A percentile compares a stretch with the other conserved stretches of the same genome.
These are phyloP conservation scores for Planococcus citri DNA, from an alignment of 1,140 invertebrate species.

Conservation along the genomic window DNA sequence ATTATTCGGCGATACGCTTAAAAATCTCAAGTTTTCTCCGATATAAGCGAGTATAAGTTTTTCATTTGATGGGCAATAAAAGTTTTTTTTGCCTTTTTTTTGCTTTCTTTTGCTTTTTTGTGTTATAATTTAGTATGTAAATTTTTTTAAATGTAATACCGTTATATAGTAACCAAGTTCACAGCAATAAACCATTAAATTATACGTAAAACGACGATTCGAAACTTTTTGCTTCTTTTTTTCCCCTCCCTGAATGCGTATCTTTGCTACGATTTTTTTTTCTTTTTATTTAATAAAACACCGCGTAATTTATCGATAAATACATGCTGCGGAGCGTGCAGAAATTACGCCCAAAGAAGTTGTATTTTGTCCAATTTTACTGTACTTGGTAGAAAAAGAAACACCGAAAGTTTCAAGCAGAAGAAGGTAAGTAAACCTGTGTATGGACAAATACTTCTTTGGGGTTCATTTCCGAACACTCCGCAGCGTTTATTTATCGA, in stretches of 20 bases:
- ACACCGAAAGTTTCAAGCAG: too few relatives aligned
- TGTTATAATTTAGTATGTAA: constrained; percentile 18
- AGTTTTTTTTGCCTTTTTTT: constrained; percentile 6
- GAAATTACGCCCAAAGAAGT: too few relatives aligned
- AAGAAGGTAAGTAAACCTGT: too few relatives aligned
- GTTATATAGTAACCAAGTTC: constrained; percentile 8
- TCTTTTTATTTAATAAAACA: constrained; percentile 3
- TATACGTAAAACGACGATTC: constrained; percentile 19
- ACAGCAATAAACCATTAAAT: constrained; percentile 15
- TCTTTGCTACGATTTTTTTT: too few relatives aligned
- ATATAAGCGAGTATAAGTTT: constrained; percentile 16
- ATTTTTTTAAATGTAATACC: constrained; percentile 15
- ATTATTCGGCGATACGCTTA: constrained; percentile 11
- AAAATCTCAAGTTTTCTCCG: constrained; percentile 17
- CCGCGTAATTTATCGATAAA: constrained; percentile 5
- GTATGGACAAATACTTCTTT: too few relatives aligned
- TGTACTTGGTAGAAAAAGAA: too few relatives aligned
- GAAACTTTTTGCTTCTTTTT: too few relatives aligned
- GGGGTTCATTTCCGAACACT: too few relatives aligned
- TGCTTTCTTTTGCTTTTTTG: neutral
- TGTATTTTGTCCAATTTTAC: too few relatives aligned
- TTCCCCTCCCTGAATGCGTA: too few relatives aligned
- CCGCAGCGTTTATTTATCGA: neutral
- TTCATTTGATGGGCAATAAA: constrained; percentile 19
- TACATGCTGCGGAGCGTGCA: neutral